Base-by-base conservation (phyloP, 2,797 vertebrate genomes). In the Eurystomus glaucurus region DNA sequence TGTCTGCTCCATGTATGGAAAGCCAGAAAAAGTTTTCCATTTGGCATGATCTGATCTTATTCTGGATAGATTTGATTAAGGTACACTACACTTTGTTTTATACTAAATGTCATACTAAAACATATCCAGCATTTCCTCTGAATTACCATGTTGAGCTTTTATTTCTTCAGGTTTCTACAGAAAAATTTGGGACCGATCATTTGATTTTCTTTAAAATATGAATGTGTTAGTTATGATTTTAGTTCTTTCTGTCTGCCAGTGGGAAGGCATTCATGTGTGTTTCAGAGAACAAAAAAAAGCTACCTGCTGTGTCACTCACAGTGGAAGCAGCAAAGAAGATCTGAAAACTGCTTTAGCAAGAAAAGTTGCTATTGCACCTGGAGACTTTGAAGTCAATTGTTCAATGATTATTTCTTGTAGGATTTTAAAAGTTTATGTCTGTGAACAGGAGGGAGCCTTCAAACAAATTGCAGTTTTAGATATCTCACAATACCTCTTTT, bases 351-450 rank as follows among this genome's bases (percentile, higher is more conserved):
- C 28, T 78, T 8, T 7, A 80, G 26, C 19, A 94, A 79, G 50
- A 93, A 86, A 90, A 84, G 28, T 65, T 88, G 74, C 54, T 69
- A 58, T 66, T 88, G n/a, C 69, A 94, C 35, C 50, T 89, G 50
- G 29, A 82, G 51, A 78, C 77, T 91, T 96, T 95, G 93, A 97
- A 96, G 57, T 61, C 33, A 81, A 39, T 64, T 85, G 48, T 90
- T 93, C 79, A 79, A 94, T 76, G 26, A n/a, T 57, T 90, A 79
- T 91, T 86, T 93, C 83, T 85, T 86, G 82, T 85, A 29, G 1
- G 17, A 78, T 81, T 96, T 94, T 58, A 85, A 85, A 97, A 93
- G 51, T 71, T 94, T 81, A 93, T 88, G 79, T 33, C 45, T 83
- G 54, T 45, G 61, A 96, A 55, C 69, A 92, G 60, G 43, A 90